Conservation (phyloP, 2,888 invertebrate genomes). For the Oscheius sp. region DNA sequence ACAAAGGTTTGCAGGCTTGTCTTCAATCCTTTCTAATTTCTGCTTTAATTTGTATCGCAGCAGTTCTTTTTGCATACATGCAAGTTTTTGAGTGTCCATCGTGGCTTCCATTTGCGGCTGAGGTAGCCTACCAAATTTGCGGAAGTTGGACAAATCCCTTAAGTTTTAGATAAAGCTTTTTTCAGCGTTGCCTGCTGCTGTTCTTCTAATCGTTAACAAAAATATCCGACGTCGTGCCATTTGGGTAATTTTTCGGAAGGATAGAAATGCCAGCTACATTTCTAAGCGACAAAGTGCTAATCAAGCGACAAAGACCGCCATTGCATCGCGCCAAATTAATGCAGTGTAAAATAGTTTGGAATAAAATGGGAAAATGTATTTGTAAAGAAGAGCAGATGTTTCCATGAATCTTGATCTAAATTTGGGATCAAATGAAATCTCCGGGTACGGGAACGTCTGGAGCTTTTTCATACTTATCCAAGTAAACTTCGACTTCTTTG, state of each 20-base stretch:
- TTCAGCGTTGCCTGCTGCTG: constrained; percentile 11
- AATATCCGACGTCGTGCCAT: background rate
- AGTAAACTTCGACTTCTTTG: constrained; percentile 18
- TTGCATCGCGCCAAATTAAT: too few relatives aligned
- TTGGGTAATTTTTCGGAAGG: background rate
- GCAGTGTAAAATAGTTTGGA: too few relatives aligned
- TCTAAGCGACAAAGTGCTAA: too few relatives aligned
- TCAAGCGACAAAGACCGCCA: too few relatives aligned
- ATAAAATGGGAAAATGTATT: too few relatives aligned
- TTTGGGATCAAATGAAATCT: constrained; percentile 9
- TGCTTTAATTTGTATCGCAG: background rate
- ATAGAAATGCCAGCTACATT: too few relatives aligned
- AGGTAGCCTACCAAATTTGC: constrained; percentile 16
- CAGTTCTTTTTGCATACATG: constrained; percentile 16
- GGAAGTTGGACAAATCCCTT: background rate
- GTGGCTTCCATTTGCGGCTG: constrained; percentile 13
- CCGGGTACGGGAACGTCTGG: constrained; percentile 16
- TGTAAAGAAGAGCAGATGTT: too few relatives aligned
- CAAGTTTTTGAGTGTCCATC: constrained; percentile 5
- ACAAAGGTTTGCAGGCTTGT: background rate
- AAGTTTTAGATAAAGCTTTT: too few relatives aligned
- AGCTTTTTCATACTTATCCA: constrained; percentile 25
- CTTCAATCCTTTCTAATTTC: background rate
- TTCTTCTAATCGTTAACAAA: background rate
- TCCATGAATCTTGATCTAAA: too few relatives aligned